These are phyloP conservation scores for Parazoanthus swiftii DNA, from an alignment of 92 coral and sea anemone genomes.

Conservation along the genomic window DNA sequence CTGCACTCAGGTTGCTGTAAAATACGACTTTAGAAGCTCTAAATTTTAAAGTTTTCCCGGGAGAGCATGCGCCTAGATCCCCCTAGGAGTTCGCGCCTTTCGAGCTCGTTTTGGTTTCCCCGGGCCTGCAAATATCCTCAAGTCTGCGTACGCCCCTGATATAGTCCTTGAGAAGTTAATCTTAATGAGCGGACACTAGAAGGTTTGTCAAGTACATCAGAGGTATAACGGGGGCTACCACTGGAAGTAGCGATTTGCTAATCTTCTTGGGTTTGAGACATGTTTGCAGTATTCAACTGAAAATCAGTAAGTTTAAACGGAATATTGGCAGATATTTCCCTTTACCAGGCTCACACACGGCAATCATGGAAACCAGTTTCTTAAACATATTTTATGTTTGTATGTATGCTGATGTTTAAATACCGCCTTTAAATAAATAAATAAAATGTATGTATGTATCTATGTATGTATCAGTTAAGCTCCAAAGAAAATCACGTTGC, in stretches of 20 bases:
- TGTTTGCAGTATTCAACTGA: constrained; percentile 7
- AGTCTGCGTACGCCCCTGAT: constrained; percentile 7
- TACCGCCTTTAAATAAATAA: no score
- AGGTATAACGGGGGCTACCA: constrained; percentile 10
- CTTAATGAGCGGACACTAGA: neutral
- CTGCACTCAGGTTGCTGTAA: neutral
- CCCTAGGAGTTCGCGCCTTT: constrained; percentile 18
- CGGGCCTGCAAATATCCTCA: constrained; percentile 26
- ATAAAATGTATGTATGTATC: no score
- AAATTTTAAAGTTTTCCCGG: constrained; percentile 5
- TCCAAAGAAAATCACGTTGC: neutral
- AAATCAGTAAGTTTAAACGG: constrained; percentile 6
- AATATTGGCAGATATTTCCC: constrained; percentile 7
- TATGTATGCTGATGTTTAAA: constrained; percentile 5
- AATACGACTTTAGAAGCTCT: constrained; percentile 14
- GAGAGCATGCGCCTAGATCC: constrained; percentile 14
- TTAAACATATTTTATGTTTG: constrained; percentile 4
- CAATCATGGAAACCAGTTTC: constrained; percentile 8
- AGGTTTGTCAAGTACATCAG: constrained; percentile 8
- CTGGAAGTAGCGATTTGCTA: constrained; percentile 8
- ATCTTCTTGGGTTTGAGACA: constrained; percentile 8
- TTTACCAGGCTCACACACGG: constrained; percentile 10
- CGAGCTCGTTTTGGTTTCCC: constrained; percentile 15
- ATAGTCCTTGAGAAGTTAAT: constrained; percentile 6
- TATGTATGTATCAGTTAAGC: no score